Evolutionary conservation across 2,113 vertebrate species (phyloP).

Genomic region (Ictalurus punctatus): DNA sequence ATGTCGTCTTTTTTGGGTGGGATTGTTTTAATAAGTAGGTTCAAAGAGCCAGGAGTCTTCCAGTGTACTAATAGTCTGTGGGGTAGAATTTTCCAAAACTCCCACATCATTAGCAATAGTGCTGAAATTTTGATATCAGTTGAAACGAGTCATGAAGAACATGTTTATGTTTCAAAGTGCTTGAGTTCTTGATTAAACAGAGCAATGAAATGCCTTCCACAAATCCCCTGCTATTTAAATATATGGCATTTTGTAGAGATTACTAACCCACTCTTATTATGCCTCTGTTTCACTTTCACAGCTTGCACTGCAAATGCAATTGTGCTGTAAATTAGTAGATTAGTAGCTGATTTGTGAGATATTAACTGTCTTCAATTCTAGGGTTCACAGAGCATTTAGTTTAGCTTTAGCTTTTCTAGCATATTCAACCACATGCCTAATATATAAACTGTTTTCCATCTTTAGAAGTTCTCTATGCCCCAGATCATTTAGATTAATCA

Average conservation of each 20-base stretch:
- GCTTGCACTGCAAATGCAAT: slow-evolving; percentile 44
- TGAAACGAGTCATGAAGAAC: slow-evolving; percentile 30
- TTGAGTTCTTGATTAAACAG: slow-evolving; percentile 55
- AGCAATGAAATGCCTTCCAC: slow-evolving; percentile 49
- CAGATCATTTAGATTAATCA: neutral
- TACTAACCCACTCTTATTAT: slow-evolving; percentile 50
- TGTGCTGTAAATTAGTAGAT: slow-evolving; percentile 46
- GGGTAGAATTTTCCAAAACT: neutral
- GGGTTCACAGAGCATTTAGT: neutral
- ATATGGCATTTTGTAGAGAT: slow-evolving; percentile 38
- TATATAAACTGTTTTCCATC: neutral
- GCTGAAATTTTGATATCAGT: slow-evolving; percentile 27
- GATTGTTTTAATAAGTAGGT: slow-evolving; percentile 51
- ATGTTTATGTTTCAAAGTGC: slow-evolving; percentile 55
- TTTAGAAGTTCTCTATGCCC: neutral
- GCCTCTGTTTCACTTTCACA: slow-evolving; percentile 1
- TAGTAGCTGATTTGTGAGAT: slow-evolving; percentile 4
- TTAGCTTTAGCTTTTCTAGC: neutral
- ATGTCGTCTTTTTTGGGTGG: slow-evolving; percentile 36
- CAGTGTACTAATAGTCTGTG: slow-evolving; percentile 1
- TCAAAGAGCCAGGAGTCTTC: slow-evolving; percentile 39
- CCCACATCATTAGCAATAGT: slow-evolving; percentile 33
- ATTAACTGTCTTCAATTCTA: neutral
- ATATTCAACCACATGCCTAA: neutral
- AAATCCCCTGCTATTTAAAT: slow-evolving; percentile 53